A percentile compares a stretch with the other conserved stretches of the same genome.
These are phyloP conservation scores for Matsumurasca onukii DNA, from an alignment of 1,140 invertebrate species.

Conservation along the genomic window DNA sequence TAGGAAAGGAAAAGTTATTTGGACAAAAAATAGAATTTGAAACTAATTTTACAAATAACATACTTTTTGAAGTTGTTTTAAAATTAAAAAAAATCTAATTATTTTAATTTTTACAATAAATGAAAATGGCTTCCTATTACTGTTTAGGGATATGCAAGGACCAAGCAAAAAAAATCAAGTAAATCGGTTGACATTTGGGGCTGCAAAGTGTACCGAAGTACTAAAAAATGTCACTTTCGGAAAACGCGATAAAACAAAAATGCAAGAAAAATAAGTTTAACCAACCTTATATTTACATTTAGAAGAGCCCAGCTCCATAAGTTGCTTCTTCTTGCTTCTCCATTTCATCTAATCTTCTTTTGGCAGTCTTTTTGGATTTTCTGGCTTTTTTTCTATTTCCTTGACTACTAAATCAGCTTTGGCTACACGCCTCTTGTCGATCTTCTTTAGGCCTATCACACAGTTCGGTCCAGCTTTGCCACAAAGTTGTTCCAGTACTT, in stretches of 20 bases:
- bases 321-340: background rate
- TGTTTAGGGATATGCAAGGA: too few species aligned
- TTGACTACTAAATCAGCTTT: slow-evolving; percentile 1
- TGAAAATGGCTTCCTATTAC: too few species aligned
- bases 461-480: slow-evolving; percentile 15
- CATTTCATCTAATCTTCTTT: slow-evolving; percentile 7
- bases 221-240: background rate
- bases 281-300: background rate
- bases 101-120: too few species aligned
- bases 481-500: background rate
- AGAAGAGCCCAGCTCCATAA: background rate
- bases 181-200: too few species aligned
- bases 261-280: too few species aligned
- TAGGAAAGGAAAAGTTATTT: too few species aligned
- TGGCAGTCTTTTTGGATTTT: background rate
- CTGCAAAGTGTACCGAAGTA: slow-evolving; percentile 1
- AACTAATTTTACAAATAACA: too few species aligned
- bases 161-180: too few species aligned
- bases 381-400: background rate
- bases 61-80: too few species aligned
- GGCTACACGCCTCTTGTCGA: background rate
- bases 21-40: too few species aligned
- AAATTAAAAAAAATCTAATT: too few species aligned
- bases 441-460: background rate
- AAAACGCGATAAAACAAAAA: background rate